These are phyloP conservation scores for Thinocorus orbignyianus DNA, from an alignment of 2,113 vertebrate genomes.

Conservation along the genomic window DNA sequence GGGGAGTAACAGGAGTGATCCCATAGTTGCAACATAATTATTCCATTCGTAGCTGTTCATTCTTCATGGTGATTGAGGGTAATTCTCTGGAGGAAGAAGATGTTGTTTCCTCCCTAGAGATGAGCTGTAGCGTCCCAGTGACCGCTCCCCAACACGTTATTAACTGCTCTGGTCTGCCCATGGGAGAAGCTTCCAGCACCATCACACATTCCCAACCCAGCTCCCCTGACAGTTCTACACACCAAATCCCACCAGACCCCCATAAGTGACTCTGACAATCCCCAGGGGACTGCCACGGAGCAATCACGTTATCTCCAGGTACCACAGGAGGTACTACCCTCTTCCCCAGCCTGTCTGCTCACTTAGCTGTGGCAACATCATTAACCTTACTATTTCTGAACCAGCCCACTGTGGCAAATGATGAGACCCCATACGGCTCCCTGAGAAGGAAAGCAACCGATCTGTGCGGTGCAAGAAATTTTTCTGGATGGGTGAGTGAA, in stretches of 20 bases:
- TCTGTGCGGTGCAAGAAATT: not conserved
- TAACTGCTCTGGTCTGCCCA: constrained; percentile 24
- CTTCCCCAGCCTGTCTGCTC: not conserved
- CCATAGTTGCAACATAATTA: not conserved
- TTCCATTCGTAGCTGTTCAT: not conserved
- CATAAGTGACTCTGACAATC: not conserved
- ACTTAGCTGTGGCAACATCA: constrained; percentile 9
- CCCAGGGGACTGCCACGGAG: not conserved
- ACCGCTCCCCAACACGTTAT: constrained; percentile 1
- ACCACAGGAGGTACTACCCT: not conserved
- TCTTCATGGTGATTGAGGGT: not conserved
- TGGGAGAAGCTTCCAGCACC: not conserved
- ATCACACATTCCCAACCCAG: not conserved
- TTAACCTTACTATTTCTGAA: constrained; percentile 61
- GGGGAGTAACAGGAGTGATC: not conserved
- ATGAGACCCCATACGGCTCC: constrained; percentile 33
- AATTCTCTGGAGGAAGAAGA: not conserved
- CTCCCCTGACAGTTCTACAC: not conserved
- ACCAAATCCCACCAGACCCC: not conserved
- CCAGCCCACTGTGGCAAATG: constrained; percentile 9
- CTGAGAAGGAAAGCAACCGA: constrained; percentile 4
- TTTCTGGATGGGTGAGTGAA: constrained; percentile 31
- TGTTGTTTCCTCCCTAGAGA: not conserved
- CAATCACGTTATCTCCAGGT: not conserved
- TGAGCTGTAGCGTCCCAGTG: not conserved